Percentiles rank a stretch among this genome's conserved stretches.
phyloP scores from a whole-genome alignment of 1,140 invertebrate species.

The Coelopa frigida region DNA sequence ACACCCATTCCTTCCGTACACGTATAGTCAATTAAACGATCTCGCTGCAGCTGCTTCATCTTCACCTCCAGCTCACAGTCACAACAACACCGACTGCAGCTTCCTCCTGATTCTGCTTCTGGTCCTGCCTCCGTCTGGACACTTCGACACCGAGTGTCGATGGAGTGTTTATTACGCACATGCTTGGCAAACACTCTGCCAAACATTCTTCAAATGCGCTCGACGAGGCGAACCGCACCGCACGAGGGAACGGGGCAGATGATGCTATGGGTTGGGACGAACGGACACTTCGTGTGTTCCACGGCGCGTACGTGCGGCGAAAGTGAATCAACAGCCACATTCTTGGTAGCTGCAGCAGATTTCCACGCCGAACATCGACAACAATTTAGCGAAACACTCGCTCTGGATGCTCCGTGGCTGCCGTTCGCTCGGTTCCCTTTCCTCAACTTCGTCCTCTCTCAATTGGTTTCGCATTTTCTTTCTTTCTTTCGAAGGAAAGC shows the following conservation, averaged over 20 bases:
- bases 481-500: too few relatives aligned
- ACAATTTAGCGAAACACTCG: too few relatives aligned
- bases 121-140: neutral
- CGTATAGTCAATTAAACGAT: conserved; percentile 41
- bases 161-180: conserved; percentile 33
- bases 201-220: conserved; percentile 11
- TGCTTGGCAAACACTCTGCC: conserved; percentile 10
- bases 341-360: conserved; percentile 6
- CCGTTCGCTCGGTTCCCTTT: too few relatives aligned
- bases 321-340: conserved; percentile 17
- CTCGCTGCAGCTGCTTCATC: conserved; percentile 1
- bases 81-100: neutral
- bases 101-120: conserved; percentile 4
- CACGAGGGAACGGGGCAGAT: too few relatives aligned
- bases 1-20: conserved; percentile 23
- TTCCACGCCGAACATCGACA: neutral
- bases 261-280: neutral
- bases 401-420: too few relatives aligned
- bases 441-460: too few relatives aligned
- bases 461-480: too few relatives aligned
- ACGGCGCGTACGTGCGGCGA: conserved; percentile 13
- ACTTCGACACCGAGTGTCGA: conserved; percentile 20
- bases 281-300: conserved; percentile 4
- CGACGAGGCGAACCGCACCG: too few relatives aligned
- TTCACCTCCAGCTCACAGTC: neutral